Evolutionary conservation across 2,888 invertebrate genomes (phyloP).

Genomic region (Bursaphelenchus okinawaensis): DNA sequence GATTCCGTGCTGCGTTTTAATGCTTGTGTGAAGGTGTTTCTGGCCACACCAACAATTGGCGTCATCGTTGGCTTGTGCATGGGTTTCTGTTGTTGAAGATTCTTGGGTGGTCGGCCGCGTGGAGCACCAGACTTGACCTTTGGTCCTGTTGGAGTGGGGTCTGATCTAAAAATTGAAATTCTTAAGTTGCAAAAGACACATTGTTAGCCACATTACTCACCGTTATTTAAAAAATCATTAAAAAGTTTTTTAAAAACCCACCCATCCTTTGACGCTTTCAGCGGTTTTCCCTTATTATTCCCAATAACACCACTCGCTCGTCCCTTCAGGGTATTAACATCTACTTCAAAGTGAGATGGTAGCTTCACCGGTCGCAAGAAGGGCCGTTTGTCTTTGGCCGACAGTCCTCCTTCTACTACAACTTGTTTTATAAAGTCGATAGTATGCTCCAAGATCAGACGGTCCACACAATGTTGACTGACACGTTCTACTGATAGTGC

Average conservation of each 20-base stretch:
- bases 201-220: not conserved
- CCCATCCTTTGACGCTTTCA: not conserved
- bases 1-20: not conserved
- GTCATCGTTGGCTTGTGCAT: not conserved
- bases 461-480: slow-evolving; percentile 36
- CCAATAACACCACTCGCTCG: slow-evolving; percentile 6
- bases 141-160: too few relatives aligned
- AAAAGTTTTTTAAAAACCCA: not conserved
- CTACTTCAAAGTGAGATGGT: slow-evolving; percentile 27
- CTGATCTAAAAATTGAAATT: too few relatives aligned
- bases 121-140: not conserved
- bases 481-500: slow-evolving; percentile 32
- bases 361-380: slow-evolving; percentile 21
- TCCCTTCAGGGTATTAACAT: slow-evolving; percentile 21
- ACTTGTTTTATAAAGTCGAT: slow-evolving; percentile 37
- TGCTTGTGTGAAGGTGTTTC: not conserved
- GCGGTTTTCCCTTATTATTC: not conserved
- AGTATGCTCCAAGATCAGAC: slow-evolving; percentile 40
- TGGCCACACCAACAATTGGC: not conserved
- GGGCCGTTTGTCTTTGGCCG: slow-evolving; percentile 21
- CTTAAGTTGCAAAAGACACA: too few relatives aligned
- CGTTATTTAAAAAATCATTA: not conserved
- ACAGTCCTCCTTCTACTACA: slow-evolving; percentile 25
- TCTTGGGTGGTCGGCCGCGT: not conserved
- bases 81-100: not conserved